phyloP scores from a whole-genome alignment of 2,888 invertebrate genomes.

The Lypha dubia region DNA sequence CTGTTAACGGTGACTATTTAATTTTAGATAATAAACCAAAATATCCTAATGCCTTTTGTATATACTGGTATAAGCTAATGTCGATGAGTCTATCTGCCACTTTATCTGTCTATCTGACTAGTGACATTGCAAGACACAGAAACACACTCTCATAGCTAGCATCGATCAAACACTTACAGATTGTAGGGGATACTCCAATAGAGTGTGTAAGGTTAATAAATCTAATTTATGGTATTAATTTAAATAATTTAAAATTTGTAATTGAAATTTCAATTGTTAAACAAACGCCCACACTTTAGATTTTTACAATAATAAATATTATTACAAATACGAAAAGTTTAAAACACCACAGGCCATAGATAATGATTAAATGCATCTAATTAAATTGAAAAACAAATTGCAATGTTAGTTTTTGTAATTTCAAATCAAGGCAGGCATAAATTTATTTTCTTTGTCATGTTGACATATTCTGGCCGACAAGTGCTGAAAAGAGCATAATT shows the following conservation, averaged over 20 bases:
- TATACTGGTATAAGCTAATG: conserved; percentile 26
- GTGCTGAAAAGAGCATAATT: too few relatives aligned
- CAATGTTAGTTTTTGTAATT: neutral
- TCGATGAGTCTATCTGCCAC: neutral
- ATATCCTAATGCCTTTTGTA: conserved; percentile 43
- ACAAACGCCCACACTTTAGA: conserved; percentile 59
- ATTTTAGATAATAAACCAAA: conserved; percentile 64
- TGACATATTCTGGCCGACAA: conserved; percentile 37
- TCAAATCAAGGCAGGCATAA: conserved; percentile 3
- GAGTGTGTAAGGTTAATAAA: conserved; percentile 52
- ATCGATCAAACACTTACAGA: neutral
- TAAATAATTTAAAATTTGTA: conserved; percentile 68
- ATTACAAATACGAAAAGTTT: neutral
- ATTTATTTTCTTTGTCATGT: conserved; percentile 21
- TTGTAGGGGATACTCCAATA: conserved; percentile 36
- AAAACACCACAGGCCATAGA: conserved; percentile 56
- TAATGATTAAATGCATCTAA: conserved; percentile 61
- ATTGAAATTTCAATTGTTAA: conserved; percentile 68
- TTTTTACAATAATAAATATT: conserved; percentile 44
- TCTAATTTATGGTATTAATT: conserved; percentile 63
- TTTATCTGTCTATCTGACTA: conserved; percentile 2
- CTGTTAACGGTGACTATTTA: neutral
- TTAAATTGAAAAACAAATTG: conserved; percentile 10
- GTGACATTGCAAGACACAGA: conserved; percentile 49
- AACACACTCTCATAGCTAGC: neutral